phyloP scores from a whole-genome alignment of 2,113 vertebrate species.

The Irena cyanogastra region DNA sequence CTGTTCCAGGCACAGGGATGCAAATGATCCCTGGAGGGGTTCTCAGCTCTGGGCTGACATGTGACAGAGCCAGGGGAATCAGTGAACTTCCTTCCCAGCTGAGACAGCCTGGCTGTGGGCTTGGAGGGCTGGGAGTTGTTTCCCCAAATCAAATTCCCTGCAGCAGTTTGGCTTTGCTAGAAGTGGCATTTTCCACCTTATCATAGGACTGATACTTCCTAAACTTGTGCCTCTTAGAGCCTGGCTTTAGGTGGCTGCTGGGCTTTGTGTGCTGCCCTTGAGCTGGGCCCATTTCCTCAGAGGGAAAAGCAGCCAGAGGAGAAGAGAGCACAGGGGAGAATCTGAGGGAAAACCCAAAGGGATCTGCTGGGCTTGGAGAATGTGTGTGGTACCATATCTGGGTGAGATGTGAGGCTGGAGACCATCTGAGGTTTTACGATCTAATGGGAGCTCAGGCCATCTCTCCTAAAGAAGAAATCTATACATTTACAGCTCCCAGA shows the following conservation, averaged over 20 bases:
- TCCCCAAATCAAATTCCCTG: background rate
- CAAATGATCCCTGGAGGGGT: background rate
- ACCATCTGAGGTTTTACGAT: background rate
- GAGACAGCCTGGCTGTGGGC: background rate
- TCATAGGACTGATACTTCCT: background rate
- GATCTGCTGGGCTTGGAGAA: background rate
- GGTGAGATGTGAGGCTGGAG: background rate
- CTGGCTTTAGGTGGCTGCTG: background rate
- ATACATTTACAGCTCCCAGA: background rate
- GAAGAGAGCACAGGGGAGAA: background rate
- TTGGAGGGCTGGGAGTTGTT: background rate
- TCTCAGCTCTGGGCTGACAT: background rate
- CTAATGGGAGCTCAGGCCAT: background rate
- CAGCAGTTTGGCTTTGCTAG: background rate
- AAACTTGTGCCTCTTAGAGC: background rate
- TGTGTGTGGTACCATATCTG: fast-evolving
- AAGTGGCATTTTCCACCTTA: background rate
- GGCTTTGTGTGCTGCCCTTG: background rate
- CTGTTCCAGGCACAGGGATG: background rate
- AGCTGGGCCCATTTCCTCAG: background rate
- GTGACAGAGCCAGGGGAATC: background rate
- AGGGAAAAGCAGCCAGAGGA: background rate
- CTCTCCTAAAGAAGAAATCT: background rate
- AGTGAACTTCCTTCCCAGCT: background rate
- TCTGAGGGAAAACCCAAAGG: too few relatives aligned